A percentile compares a stretch with the other conserved stretches of the same genome.
Conservation (phyloP, 2,888 invertebrate genomes). For the Tortricodes alternella region DNA sequence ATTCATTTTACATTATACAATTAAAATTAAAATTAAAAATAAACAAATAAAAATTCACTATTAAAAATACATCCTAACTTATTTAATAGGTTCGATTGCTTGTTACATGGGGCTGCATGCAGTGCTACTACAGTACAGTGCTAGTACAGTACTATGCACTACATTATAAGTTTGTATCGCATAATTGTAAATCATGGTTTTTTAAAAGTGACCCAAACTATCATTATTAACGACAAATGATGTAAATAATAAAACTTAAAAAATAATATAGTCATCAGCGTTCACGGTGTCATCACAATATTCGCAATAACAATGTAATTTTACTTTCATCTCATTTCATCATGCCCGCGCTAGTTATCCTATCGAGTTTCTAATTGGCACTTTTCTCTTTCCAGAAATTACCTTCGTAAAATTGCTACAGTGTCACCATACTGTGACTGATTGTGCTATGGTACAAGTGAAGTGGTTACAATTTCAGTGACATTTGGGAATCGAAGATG, state of each 20-base stretch:
- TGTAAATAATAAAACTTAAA: background rate
- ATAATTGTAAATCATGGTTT: too few species aligned
- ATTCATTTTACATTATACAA: too few species aligned
- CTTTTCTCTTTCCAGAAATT: constrained; percentile 68
- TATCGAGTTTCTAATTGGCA: constrained; percentile 57
- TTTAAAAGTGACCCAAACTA: too few species aligned
- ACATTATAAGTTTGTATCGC: too few species aligned
- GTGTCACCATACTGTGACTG: constrained; percentile 34
- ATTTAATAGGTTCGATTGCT: too few species aligned
- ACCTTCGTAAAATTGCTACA: constrained; percentile 48
- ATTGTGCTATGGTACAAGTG: constrained; percentile 27
- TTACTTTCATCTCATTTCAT: constrained; percentile 58
- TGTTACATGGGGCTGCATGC: too few species aligned
- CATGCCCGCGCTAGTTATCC: constrained; percentile 35
- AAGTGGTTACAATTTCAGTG: constrained; percentile 44
- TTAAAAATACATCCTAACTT: too few species aligned
- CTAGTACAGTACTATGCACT: too few species aligned
- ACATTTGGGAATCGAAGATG: constrained; percentile 55
- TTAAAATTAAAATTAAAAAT: too few species aligned
- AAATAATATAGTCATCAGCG: background rate
- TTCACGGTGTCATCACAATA: background rate
- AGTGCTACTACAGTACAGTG: too few species aligned
- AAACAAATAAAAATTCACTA: too few species aligned
- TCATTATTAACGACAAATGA: too few species aligned
- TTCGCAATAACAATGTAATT: constrained; percentile 42